Evolutionary conservation across 2,113 vertebrate genomes (phyloP).

Genomic region (Mustela lutreola): DNA sequence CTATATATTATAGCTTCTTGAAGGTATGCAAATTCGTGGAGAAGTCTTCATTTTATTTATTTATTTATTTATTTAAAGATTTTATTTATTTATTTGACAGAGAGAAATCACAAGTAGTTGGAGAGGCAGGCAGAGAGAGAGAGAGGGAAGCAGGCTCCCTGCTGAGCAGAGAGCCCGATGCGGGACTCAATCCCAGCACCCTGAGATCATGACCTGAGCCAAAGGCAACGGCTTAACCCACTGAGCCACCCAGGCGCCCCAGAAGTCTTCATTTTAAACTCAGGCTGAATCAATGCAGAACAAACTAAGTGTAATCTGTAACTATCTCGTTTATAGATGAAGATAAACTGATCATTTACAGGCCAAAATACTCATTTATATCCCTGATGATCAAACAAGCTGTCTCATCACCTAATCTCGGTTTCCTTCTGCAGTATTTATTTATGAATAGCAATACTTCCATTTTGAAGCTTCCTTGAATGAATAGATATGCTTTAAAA

Average conservation of each 20-base stretch:
- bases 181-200: too few relatives aligned
- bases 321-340: neutral
- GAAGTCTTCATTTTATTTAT: neutral
- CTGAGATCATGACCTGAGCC: too few relatives aligned
- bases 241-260: too few relatives aligned
- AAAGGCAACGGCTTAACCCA: too few relatives aligned
- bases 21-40: neutral
- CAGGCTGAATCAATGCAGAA: neutral
- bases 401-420: neutral
- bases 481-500: neutral
- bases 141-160: too few relatives aligned
- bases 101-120: too few relatives aligned
- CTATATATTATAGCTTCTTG: neutral
- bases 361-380: neutral
- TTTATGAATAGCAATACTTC: constrained; percentile 29
- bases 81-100: too few relatives aligned
- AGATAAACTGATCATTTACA: neutral
- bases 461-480: constrained; percentile 32
- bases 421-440: constrained; percentile 24
- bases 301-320: neutral
- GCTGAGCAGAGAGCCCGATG: too few relatives aligned
- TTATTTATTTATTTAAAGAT: too few relatives aligned
- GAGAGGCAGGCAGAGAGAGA: too few relatives aligned
- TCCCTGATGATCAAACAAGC: neutral
- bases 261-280: neutral